Base-by-base conservation (phyloP, 2,113 vertebrate genomes). In the Andinoacara biseriatus region DNA sequence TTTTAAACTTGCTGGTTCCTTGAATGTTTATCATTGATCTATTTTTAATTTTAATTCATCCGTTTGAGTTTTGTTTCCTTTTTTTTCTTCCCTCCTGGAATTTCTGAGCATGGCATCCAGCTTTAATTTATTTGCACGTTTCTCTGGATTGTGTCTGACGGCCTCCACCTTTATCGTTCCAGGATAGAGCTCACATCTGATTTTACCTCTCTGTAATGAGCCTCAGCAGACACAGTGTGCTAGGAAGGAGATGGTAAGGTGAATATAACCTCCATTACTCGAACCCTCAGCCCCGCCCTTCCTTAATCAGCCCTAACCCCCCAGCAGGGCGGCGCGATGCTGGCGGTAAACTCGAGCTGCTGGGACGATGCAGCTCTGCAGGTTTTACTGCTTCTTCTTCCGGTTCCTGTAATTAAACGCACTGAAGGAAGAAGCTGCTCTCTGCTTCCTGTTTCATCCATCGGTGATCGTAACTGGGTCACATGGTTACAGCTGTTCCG, bases 141-240 rank as follows among this genome's bases (percentile, higher is more conserved):
- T 58, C 26, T 74, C 49, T 35, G 63, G 40, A 18, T 18, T 78
- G 49, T 49, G 17, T 84, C 81, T 84, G 76, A 65, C 80, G 33
- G 40, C 67, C 72, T 86, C 65, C 75, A 67, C 59, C 87, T 93
- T 92, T 93, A 92, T 94, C 83, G 80, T 91, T 91, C 22, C 94
- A 95, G 94, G 92, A 87, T 95, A 87, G 94, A 94, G 89, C 82
- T 94, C 14, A 94, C 93, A 3, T 85, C 91, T 65, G 94, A 95
- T 75, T 88, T 94, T 81, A 94, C 94, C 17, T 92, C 90, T 87
- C 92, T 94, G 59, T 94, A 93, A 90, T 62, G 82, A 38, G 14
- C 88, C 72, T 76, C 56, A 74, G 31, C 85, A 57, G 74, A 86
- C 80, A 78, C 80, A 78, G 82, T 86, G 77, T 89, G 88, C 83